Evolutionary conservation across 1,140 invertebrate genomes (phyloP), one percentile per base, ranked within the genome.

Genomic region (Bombyx mandarina): DNA sequence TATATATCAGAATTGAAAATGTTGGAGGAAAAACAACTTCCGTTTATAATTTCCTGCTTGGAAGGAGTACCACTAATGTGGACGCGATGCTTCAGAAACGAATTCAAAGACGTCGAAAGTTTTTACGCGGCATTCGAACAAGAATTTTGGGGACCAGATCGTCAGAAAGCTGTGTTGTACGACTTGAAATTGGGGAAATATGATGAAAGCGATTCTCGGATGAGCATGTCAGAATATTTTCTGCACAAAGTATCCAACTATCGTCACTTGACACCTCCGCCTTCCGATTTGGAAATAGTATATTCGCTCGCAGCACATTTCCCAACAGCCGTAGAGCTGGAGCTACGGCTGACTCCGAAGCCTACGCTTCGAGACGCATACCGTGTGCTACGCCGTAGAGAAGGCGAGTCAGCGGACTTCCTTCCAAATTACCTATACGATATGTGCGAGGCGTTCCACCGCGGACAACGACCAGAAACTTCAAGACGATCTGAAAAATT

Each of bases 401-500:
- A 87, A 60, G 82, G 84, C 50, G 79, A 83, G 60, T 63, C 73
- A 35, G 65, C 73, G 22, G 82, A 86, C 63, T 83, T 79, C 63
- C 66, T 87, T 59, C 84, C 84, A 44, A 87, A 87, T 64, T 87
- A 87, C 62, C 76, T 87, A 62, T 87, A 78, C 63, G 82, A 87
- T 63, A 87, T 87, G 84, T 87, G 84, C 56, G 84, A 84, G 54
- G 72, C 79, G 12, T 87, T 77, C 61, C 84, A 86, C 56, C 77
- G 80, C 46, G 81, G 81, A 43, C 67, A 73, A 7, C 72, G 73
- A 26, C 75, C 79, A 18, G 75, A 83, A 52, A 79, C 79, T 5
- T 72, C 73, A 8, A 65, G 79, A 12, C 73, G 75, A 8, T 57
- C 61, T 18, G 70, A 10, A 10, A 47, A 47, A 9, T 12, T 10